Evolutionary conservation across 2,888 invertebrate genomes (phyloP), one percentile per base, ranked within the genome.

Genomic region (Drosophila nr. perissopoda): DNA sequence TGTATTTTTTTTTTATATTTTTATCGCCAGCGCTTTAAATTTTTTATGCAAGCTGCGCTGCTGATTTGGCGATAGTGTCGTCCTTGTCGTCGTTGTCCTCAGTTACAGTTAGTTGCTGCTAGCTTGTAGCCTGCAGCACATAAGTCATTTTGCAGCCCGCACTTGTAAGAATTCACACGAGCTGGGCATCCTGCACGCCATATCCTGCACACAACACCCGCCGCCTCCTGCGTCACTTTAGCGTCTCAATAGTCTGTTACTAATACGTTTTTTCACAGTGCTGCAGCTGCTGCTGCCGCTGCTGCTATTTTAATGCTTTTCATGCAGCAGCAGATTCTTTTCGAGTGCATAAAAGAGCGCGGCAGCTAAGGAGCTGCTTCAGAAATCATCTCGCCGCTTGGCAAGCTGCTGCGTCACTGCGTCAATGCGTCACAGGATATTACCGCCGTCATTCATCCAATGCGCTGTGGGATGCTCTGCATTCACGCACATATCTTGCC

Each of bases 241-340:
- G 85, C 90, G 83, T 88, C 90, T 89, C 90, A 89, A 85, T 85
- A 85, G 85, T 85, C 89, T 89, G 85, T 86, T 86, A 89, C 85
- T 86, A 86, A 86, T 86, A 86, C 85, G 85, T 85, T 85, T 89
- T 76, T 77, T 73, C 70, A 70, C 70, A 56, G 74, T 78, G 69
- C 74, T 76, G 76, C 85, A 87, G 46, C 38, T 38, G 53, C 21
- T 33, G 33, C 31, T 51, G 31, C 33, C 4, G 21, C 33, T 53
- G 56, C 27, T 54, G 76, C 86, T 88, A 89, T 89, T 86, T 86
- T 86, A 86, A 86, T 86, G 85, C 88, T 70, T 89, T 87, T 79
- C 89, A 81, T 84, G 85, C 42, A 53, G 46, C 48, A 69, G 70
- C 88, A 82, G 82, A 75, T 89, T 85, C 85, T 80, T 88, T 88